Evolutionary conservation across 2,113 vertebrate genomes (phyloP).

Genomic region (Tyrannus savana): DNA sequence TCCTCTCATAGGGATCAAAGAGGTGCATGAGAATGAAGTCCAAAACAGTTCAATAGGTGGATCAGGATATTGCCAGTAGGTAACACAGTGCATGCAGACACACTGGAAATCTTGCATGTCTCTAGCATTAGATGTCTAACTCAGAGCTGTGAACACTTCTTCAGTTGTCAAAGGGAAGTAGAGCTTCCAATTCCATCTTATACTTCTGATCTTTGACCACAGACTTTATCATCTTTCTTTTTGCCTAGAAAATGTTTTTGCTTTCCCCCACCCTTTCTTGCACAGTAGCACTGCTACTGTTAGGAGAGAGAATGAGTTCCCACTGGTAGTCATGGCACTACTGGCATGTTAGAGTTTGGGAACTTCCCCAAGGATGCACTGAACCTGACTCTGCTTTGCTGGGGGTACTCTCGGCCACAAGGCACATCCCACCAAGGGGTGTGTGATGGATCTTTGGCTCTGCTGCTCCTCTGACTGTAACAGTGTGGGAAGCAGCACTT

Average conservation of each 20-base stretch:
- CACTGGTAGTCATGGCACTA: background rate
- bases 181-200: background rate
- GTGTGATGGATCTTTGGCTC: background rate
- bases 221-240: background rate
- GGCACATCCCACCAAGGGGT: background rate
- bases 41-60: background rate
- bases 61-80: background rate
- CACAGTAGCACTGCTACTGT: background rate
- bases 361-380: background rate
- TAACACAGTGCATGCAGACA: background rate
- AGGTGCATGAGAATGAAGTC: conserved; percentile 1
- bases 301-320: background rate
- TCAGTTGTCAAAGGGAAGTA: background rate
- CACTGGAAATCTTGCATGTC: background rate
- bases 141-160: background rate
- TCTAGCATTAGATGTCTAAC: background rate
- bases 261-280: background rate
- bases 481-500: background rate
- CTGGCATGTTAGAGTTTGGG: background rate
- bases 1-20: conserved; percentile 6
- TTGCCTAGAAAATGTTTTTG: background rate
- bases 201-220: background rate
- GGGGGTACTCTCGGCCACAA: background rate
- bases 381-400: background rate
- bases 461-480: background rate